Percentiles rank a stretch among this genome's conserved stretches.
Conservation (phyloP, 2,888 invertebrate genomes). For the Bibio marci region DNA sequence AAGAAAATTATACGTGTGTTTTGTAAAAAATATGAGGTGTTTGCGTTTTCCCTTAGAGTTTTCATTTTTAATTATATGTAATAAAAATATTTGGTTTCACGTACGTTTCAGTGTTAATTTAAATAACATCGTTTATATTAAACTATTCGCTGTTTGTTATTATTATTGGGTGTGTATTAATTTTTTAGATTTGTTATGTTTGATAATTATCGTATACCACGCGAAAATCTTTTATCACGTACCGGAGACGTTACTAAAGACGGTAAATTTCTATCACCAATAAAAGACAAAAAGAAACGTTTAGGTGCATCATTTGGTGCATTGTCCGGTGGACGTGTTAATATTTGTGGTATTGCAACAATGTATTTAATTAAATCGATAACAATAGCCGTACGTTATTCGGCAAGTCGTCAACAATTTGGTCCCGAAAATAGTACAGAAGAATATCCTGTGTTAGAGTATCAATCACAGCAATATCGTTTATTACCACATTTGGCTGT, state of each 20-base stretch:
- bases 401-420: constrained; percentile 75
- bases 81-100: neutral
- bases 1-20: no score
- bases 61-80: no score
- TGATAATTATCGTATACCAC: constrained; percentile 62
- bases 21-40: no score
- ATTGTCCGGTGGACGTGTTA: constrained; percentile 65
- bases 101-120: no score
- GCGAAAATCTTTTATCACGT: constrained; percentile 64
- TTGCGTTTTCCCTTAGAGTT: no score
- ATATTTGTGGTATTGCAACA: constrained; percentile 39
- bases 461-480: constrained; percentile 75
- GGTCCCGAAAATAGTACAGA: constrained; percentile 46
- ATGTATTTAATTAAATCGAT: constrained; percentile 53
- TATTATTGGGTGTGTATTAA: neutral
- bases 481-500: constrained; percentile 59
- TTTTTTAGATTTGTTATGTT: constrained; percentile 49
- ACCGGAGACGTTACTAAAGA: constrained; percentile 71
- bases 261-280: constrained; percentile 64
- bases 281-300: constrained; percentile 68
- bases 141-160: no score
- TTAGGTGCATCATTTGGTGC: constrained; percentile 72
- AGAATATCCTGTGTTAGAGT: constrained; percentile 78
- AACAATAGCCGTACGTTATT: constrained; percentile 72
- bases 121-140: no score